phyloP scores from a whole-genome alignment of 2,888 invertebrate species.

The Drosophila lacicola region DNA sequence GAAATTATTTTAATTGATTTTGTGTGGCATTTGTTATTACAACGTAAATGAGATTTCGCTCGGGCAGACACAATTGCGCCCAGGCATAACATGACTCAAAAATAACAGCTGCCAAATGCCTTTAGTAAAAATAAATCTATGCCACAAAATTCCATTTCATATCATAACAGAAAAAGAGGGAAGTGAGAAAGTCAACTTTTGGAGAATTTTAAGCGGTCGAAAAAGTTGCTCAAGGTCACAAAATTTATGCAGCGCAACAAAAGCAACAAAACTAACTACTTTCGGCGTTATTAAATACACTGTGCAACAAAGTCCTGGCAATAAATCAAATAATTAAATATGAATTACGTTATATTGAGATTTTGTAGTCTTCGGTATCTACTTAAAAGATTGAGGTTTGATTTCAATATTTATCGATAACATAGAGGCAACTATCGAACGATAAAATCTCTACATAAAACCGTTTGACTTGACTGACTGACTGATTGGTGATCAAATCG shows the following conservation, averaged over 20 bases:
- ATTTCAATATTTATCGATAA: too few relatives aligned
- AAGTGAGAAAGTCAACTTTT: conserved; percentile 27
- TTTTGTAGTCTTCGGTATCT: too few relatives aligned
- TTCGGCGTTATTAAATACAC: conserved; percentile 1
- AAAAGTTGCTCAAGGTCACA: conserved; percentile 6
- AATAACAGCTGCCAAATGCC: conserved; percentile 24
- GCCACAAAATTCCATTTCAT: conserved; percentile 23
- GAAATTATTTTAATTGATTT: conserved; percentile 77
- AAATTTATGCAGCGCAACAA: conserved; percentile 2
- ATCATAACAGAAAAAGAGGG: conserved; percentile 18
- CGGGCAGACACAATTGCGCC: conserved; percentile 12
- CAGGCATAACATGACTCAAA: conserved; percentile 6
- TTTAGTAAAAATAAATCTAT: conserved; percentile 1
- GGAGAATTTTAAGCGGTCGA: not conserved
- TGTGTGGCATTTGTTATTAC: conserved; percentile 68
- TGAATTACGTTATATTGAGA: too few relatives aligned
- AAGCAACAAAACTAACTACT: not conserved
- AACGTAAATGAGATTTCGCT: conserved; percentile 65
- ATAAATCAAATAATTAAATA: not conserved
- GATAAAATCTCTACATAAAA: too few relatives aligned
- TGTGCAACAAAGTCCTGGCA: not conserved
- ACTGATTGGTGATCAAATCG: too few relatives aligned
- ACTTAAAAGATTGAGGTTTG: too few relatives aligned
- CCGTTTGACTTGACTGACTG: too few relatives aligned
- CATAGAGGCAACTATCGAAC: too few relatives aligned